A percentile compares a stretch with the other conserved stretches of the same genome.
phyloP scores from a whole-genome alignment of 2,797 vertebrate genomes.

The Pangasius mekongensis region DNA sequence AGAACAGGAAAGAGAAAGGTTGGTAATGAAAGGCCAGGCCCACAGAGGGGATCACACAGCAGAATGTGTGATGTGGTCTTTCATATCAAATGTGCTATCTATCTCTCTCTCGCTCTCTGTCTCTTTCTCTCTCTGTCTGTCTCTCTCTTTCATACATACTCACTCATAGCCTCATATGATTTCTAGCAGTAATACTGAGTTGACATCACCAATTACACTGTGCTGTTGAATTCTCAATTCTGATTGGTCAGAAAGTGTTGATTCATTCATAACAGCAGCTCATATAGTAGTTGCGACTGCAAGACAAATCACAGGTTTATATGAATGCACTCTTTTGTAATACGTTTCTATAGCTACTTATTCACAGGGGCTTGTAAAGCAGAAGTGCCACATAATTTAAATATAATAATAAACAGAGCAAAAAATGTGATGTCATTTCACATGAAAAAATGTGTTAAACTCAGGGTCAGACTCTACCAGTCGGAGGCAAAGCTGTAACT shows the following conservation, averaged over 20 bases:
- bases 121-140: background rate
- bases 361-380: background rate
- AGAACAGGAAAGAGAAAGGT: constrained; percentile 14
- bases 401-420: background rate
- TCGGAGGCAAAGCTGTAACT: background rate
- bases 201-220: background rate
- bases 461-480: background rate
- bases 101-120: background rate
- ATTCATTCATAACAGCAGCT: background rate
- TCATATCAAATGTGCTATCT: background rate
- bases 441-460: background rate
- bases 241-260: background rate
- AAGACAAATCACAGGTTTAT: background rate
- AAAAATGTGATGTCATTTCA: background rate
- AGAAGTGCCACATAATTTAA: background rate
- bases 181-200: background rate
- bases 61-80: constrained; percentile 11
- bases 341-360: background rate
- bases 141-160: background rate
- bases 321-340: background rate
- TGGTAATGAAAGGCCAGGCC: constrained; percentile 26
- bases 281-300: background rate
- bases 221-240: background rate
- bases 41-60: constrained; percentile 1
- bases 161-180: background rate